phyloP scores from a whole-genome alignment of 2,888 invertebrate genomes.

The Philonicus albiceps region DNA sequence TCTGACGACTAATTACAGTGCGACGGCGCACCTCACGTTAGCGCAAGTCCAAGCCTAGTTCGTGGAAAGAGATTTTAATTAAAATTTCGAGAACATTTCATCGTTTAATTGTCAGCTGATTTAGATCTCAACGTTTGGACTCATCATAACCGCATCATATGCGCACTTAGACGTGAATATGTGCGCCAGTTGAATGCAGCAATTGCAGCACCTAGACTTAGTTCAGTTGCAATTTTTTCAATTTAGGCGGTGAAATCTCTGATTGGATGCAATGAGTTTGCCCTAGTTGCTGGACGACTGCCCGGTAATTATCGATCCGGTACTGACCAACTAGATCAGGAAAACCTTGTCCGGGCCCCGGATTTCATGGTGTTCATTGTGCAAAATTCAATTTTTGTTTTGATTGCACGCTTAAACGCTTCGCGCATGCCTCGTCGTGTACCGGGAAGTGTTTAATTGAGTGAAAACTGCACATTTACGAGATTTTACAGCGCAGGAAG shows the following conservation, averaged over 20 bases:
- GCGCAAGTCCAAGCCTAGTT: not conserved
- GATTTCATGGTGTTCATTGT: not conserved
- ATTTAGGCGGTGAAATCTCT: slow-evolving; percentile 38
- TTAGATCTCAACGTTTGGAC: not conserved
- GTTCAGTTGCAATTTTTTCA: slow-evolving; percentile 17
- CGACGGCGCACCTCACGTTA: not conserved
- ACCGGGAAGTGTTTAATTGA: slow-evolving; percentile 26
- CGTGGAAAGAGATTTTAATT: slow-evolving; percentile 4
- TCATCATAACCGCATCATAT: not conserved
- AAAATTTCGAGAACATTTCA: slow-evolving; percentile 39
- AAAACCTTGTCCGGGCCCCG: slow-evolving; percentile 9
- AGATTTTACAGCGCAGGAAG: not conserved
- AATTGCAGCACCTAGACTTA: not conserved
- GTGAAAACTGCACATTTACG: slow-evolving; percentile 16
- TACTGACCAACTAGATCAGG: slow-evolving; percentile 34
- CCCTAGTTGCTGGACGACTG: slow-evolving; percentile 24
- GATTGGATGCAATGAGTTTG: slow-evolving; percentile 39
- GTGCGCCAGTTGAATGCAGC: not conserved
- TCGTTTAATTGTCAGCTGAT: slow-evolving; percentile 38
- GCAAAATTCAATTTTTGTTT: slow-evolving; percentile 27
- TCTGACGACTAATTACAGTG: not conserved
- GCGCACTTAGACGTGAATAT: not conserved
- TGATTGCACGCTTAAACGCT: slow-evolving; percentile 13
- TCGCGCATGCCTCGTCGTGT: not conserved
- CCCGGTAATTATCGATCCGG: slow-evolving; percentile 29